These are phyloP conservation scores for Pogona vitticeps DNA, from an alignment of 2,113 vertebrate species.

Conservation along the genomic window DNA sequence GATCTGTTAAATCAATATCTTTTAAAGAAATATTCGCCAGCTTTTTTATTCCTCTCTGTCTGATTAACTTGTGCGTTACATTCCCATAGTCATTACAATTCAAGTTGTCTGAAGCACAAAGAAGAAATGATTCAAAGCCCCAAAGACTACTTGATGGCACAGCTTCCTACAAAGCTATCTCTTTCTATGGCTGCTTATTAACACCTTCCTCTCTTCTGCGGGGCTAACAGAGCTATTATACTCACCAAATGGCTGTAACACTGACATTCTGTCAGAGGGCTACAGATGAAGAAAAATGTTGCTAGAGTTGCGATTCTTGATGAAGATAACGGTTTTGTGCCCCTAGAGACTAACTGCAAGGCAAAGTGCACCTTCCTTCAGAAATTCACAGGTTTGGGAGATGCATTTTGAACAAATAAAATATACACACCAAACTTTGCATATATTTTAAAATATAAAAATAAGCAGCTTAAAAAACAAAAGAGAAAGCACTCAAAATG, in stretches of 20 bases:
- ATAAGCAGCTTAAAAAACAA: too few relatives aligned
- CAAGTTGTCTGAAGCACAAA: conserved; percentile 6
- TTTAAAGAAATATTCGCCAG: conserved; percentile 22
- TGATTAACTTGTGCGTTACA: conserved; percentile 23
- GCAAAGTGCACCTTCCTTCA: neutral
- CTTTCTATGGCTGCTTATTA: neutral
- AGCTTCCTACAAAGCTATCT: neutral
- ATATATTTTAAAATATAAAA: too few relatives aligned
- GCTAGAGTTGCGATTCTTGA: neutral
- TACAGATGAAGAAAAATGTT: neutral
- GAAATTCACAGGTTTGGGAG: too few relatives aligned
- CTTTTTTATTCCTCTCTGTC: conserved; percentile 24
- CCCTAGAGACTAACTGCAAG: neutral
- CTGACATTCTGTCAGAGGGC: neutral
- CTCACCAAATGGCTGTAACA: neutral
- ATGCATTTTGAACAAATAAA: too few relatives aligned
- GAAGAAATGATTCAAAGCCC: conserved; percentile 8
- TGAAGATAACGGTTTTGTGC: neutral
- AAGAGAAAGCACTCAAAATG: too few relatives aligned
- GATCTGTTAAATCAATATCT: conserved; percentile 25
- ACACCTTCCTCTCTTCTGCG: neutral
- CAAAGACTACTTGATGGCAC: neutral
- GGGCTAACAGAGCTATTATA: neutral
- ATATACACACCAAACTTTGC: too few relatives aligned
- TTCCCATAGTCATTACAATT: conserved; percentile 21